Conservation (phyloP, 2,888 invertebrate genomes). For the Cyaniris semiargus region DNA sequence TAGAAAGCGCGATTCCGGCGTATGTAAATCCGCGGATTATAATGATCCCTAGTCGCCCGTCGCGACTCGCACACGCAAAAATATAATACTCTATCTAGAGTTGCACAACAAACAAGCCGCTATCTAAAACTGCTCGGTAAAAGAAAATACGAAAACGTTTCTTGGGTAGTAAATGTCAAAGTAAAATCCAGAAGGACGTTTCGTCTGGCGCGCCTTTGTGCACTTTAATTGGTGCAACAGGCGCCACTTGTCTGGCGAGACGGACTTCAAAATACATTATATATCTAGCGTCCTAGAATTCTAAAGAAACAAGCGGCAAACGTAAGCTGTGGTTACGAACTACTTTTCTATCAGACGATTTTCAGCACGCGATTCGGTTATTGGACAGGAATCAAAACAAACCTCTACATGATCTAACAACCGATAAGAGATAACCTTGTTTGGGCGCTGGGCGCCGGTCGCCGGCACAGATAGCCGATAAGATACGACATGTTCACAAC, state of each 20-base stretch:
- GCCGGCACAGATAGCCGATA: background rate
- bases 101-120: background rate
- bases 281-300: background rate
- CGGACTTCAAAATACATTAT: background rate
- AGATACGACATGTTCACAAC: constrained; percentile 4
- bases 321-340: background rate
- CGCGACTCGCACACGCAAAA: background rate
- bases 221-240: constrained; percentile 10
- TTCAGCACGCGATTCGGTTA: background rate
- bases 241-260: constrained; percentile 15
- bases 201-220: constrained; percentile 8
- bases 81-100: background rate
- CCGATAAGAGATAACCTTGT: constrained; percentile 18
- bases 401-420: background rate
- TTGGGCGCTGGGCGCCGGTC: background rate
- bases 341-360: background rate
- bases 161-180: background rate
- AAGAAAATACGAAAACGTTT: background rate
- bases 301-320: background rate
- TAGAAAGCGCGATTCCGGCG: constrained; percentile 70
- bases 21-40: constrained; percentile 55
- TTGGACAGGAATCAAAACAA: background rate
- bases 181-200: constrained; percentile 6
- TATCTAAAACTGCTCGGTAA: background rate
- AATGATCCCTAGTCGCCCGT: background rate